phyloP scores from a whole-genome alignment of 1,140 invertebrate species.

The Neodiprion virginianus region DNA sequence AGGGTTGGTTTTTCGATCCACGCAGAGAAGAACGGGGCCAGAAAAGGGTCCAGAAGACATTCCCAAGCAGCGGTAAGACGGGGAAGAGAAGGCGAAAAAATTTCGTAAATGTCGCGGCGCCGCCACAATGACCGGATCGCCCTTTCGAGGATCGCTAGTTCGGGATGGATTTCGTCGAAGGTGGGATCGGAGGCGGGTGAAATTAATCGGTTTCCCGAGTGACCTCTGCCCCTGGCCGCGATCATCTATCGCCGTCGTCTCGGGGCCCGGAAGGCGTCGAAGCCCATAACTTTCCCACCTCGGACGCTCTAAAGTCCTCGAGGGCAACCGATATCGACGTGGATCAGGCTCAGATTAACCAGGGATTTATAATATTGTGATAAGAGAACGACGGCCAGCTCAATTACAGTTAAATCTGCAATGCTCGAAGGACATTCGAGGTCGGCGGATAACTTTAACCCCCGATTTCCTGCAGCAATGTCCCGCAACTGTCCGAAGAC shows the following conservation, averaged over 20 bases:
- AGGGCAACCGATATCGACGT: neutral
- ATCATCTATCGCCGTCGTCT: slow-evolving; percentile 9
- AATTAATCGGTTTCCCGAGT: neutral
- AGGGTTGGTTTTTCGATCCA: too few relatives aligned
- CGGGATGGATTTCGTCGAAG: neutral
- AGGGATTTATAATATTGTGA: slow-evolving; percentile 15
- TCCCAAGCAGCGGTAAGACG: neutral
- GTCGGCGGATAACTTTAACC: neutral
- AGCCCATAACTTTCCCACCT: neutral
- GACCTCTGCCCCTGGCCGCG: slow-evolving; percentile 6
- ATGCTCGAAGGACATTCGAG: neutral
- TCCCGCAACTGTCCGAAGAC: neutral
- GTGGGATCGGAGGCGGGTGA: neutral
- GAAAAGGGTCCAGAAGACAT: too few relatives aligned
- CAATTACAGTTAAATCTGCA: neutral
- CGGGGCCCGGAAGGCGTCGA: neutral
- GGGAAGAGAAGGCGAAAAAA: neutral
- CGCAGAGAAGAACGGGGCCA: too few relatives aligned
- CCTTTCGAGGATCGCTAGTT: neutral
- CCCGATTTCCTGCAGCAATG: neutral
- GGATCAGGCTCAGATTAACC: neutral
- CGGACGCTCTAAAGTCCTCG: neutral
- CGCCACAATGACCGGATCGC: too few relatives aligned
- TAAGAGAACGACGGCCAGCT: neutral
- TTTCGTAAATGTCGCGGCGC: neutral